A percentile compares a stretch with the other conserved stretches of the same genome.
These are phyloP conservation scores for Rhodinocichla rosea DNA, from an alignment of 2,113 vertebrate species.

Conservation along the genomic window DNA sequence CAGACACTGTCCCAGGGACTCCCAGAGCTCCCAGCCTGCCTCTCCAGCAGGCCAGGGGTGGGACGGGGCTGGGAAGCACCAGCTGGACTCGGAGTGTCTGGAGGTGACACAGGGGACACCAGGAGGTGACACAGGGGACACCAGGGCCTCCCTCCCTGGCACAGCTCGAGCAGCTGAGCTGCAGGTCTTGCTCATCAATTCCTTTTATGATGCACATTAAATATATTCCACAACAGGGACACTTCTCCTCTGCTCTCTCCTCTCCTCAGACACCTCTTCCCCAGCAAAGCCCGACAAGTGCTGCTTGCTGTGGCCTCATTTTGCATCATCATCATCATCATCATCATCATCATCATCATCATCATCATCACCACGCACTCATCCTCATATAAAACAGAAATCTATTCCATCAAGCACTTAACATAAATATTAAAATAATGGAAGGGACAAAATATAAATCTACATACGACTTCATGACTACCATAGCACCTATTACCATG, in stretches of 20 bases:
- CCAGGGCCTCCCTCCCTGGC: neutral
- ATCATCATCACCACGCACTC: constrained; percentile 41
- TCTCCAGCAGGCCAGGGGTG: neutral
- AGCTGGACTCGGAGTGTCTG: accelerated
- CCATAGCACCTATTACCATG: constrained; percentile 78
- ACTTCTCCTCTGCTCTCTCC: neutral
- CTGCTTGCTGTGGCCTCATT: constrained; percentile 47
- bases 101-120: neutral
- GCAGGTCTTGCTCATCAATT: constrained; percentile 4
- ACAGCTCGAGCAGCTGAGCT: neutral
- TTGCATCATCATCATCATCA: constrained; percentile 2
- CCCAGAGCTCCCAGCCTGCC: neutral
- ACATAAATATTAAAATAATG: constrained; percentile 85
- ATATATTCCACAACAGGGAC: constrained; percentile 59
- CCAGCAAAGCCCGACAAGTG: constrained; percentile 62
- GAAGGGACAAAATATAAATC: constrained; percentile 71
- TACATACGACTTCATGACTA: constrained; percentile 77
- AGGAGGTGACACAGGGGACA: no score
- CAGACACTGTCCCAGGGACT: neutral
- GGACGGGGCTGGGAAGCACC: neutral
- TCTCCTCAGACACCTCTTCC: neutral
- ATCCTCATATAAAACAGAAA: constrained; percentile 70
- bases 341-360: neutral
- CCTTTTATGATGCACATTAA: constrained; percentile 58
- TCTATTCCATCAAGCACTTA: constrained; percentile 74